phyloP scores from a whole-genome alignment of 2,888 invertebrate species.

The Spodoptera exigua region DNA sequence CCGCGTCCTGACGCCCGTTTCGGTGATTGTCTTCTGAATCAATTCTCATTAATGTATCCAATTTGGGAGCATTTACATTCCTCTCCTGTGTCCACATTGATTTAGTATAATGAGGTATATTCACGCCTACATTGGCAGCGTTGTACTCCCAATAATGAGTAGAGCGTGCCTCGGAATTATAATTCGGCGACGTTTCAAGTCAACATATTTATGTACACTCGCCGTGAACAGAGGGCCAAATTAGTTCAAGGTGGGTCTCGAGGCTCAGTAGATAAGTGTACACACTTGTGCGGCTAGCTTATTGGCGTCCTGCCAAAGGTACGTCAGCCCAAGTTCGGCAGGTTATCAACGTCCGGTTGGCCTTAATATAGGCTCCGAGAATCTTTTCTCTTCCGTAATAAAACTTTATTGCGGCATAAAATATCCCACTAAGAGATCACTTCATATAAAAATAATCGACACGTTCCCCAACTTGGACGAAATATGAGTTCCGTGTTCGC shows the following conservation, averaged over 20 bases:
- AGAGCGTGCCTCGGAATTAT: constrained; percentile 44
- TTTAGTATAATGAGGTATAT: constrained; percentile 53
- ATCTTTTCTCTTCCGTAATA: constrained; percentile 78
- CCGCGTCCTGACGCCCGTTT: constrained; percentile 61
- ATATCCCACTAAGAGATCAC: constrained; percentile 74
- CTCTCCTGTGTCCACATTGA: constrained; percentile 53
- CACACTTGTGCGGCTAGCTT: constrained; percentile 56
- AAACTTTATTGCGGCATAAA: constrained; percentile 79
- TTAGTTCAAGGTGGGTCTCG: constrained; percentile 64
- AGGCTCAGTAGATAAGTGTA: constrained; percentile 63
- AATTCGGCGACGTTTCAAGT: constrained; percentile 50
- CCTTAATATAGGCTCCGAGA: constrained; percentile 76
- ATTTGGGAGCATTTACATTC: constrained; percentile 63
- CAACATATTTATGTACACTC: constrained; percentile 45
- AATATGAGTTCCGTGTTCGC: constrained; percentile 55
- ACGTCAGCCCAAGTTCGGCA: constrained; percentile 75
- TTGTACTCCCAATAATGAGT: constrained; percentile 44
- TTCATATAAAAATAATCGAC: constrained; percentile 77
- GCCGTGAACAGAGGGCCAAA: constrained; percentile 55
- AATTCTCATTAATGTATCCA: constrained; percentile 69
- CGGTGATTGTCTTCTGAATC: constrained; percentile 74
- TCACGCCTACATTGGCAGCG: constrained; percentile 44
- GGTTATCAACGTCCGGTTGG: constrained; percentile 81
- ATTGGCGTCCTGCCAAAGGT: constrained; percentile 76
- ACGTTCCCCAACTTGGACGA: constrained; percentile 59